Base-by-base conservation (phyloP, 2,797 vertebrate genomes). In the Picus viridis region DNA sequence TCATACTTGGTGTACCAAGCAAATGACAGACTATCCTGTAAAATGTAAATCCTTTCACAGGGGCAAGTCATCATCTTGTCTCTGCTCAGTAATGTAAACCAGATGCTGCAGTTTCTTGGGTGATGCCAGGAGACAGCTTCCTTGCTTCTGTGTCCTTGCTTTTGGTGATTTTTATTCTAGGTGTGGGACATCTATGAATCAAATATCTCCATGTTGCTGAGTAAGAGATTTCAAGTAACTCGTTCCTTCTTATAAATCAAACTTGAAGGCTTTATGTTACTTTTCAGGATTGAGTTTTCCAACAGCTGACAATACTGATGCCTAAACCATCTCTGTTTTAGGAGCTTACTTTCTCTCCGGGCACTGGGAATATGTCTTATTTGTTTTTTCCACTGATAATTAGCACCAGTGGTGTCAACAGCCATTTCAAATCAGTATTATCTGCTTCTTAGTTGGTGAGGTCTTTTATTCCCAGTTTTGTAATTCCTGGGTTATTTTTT, bases 401-500 rank as follows among this genome's bases (percentile, higher is more conserved):
- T 87, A 83, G 11, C 43, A 77, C 26, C 26, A 53, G 19, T 61
- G 43, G 8, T 67, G 32, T 83, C 79, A 75, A 69, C 47, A 75
- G 45, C 51, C n/a, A 53, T 74, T 87, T 84, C 45, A 79, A 73
- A 92, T 51, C 14, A 68, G 20, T 34, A 58, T 68, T 83, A 13
- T 0, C 78, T 61, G 57, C 53, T 88, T 73, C 68, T 75, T 26
- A 68, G 22, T 83, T 88, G 59, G 34, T 89, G 84, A 88, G 61
- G 18, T 92, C 68, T 75, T 81, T 79, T 87, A 86, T 58, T 88
- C 27, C 80, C 68, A 47, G 0, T 57, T 43, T 89, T 34, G 73
- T 93, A 95, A 95, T 85, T 90, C 75, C 41, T 70, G 91, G 36
- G 43, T 30, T 56, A 67, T 85, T 22, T 72, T 96, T 96, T 97